phyloP scores from a whole-genome alignment of 1,140 invertebrate genomes.

The Penaeus vannamei region DNA sequence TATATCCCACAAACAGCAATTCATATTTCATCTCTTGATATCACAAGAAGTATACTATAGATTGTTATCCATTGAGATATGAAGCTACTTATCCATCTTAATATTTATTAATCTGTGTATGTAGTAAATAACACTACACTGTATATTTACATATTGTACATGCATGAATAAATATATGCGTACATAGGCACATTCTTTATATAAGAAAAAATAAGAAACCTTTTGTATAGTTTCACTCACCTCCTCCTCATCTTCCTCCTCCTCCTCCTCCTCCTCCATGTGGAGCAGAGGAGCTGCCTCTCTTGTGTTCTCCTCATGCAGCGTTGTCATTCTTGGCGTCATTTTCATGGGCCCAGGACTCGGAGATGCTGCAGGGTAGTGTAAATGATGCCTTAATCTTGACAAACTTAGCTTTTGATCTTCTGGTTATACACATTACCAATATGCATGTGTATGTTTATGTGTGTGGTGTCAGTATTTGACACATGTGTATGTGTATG shows the following conservation, averaged over 20 bases:
- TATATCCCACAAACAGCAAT: no score
- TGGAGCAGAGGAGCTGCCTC: conserved; percentile 69
- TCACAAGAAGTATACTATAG: no score
- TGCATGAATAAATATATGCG: background rate
- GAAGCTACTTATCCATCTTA: background rate
- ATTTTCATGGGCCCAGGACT: conserved; percentile 84
- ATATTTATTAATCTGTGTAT: no score
- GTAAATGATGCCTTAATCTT: conserved; percentile 35
- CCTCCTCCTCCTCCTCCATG: conserved; percentile 65
- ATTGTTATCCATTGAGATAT: no score
- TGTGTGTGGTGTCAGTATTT: no score
- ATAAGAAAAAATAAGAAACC: conserved; percentile 8
- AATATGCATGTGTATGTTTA: background rate
- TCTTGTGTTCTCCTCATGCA: conserved; percentile 80
- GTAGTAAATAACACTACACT: background rate
- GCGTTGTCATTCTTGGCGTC: conserved; percentile 89
- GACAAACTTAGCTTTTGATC: background rate
- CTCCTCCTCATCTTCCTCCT: conserved; percentile 61
- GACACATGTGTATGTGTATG: no score
- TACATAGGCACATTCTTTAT: background rate
- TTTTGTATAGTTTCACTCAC: background rate
- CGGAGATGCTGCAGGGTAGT: conserved; percentile 80
- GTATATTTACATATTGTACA: background rate
- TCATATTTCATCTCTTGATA: no score
- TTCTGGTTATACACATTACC: background rate